Evolutionary conservation across 1,140 invertebrate genomes (phyloP), one percentile per base, ranked within the genome.

Genomic region (Vanessa tameamea): DNA sequence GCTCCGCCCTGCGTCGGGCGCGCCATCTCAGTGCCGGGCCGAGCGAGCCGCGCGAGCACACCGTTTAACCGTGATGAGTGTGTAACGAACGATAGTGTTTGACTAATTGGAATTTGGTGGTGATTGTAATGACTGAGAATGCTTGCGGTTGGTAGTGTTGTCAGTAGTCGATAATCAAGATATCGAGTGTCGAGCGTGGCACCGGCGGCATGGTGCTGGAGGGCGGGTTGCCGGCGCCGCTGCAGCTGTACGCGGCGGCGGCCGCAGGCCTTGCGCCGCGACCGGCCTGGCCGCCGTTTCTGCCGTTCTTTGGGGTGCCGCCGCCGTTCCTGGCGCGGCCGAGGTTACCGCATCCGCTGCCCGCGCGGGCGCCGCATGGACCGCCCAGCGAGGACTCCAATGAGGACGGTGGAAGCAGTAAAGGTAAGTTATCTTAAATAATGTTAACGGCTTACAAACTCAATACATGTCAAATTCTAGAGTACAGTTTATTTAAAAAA

Each of bases 361-460:
- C 87, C 15, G 69, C 80, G 15, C 77, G 89, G n/a, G 88, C 89
- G 20, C 87, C 89, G 0, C 90, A 91, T 66, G 91, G 89, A 43
- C 89, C 94, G 68, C 94, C 93, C n/a, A 94, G 94, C 72, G 94
- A 94, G 68, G 94, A 94, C 73, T 94, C 94, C 26, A 94, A 94
- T 75, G 94, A 94, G 76, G 94, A 94, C 82, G 92, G 93, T 23
- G 93, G 93, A 79, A 91, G 93, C 75, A 91, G 86, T 81, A 92
- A 92, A 89, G 90, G 90, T 91, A 87, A 23, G 79, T 70, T 47
- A 43, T 11, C 16, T 15, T 47, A 13, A 43, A 1, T 47, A 3
- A 20, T 64, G 37, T 64, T 8, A 57, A 57, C 20, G n/a, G 15
- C 12, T 15, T 50, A 50, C 2, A 14, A 50, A 14, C 1, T 14